Evolutionary conservation across 2,888 invertebrate species (phyloP), one percentile per base, ranked within the genome.

Genomic region (Ernsta delagoae): DNA sequence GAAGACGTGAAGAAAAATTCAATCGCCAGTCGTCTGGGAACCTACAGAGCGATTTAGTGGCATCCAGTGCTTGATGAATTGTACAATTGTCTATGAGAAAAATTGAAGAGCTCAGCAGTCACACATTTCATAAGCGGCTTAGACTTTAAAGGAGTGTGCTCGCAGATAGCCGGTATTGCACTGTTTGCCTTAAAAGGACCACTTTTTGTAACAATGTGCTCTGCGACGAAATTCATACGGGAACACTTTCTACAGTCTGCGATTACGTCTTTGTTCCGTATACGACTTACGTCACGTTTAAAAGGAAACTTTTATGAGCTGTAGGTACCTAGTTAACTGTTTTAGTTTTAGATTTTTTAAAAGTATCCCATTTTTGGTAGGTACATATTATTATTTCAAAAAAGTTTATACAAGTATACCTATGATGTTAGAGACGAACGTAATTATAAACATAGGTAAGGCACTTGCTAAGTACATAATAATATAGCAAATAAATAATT

Each of bases 111-210:
- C 75, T 76, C 75, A 72, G 75, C 77, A 79, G 79, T 79, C 84
- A 83, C 84, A 85, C 86, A 85, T 89, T 88, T 87, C 88, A 86
- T 88, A 90, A 90, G 85, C 86, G 76, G 83, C 85, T 86, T 85
- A 84, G 80, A 83, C 88, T 83, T 87, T 88, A 87, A 90, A 90
- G 87, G 89, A 83, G 84, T 83, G 85, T 76, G 73, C 77, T 72
- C 79, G 74, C 78, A 78, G 85, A 88, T 84, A 86, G 85, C 83
- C 79, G 77, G 83, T 83, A 84, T 85, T 84, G 83, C 86, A 83
- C 80, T 77, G 78, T 71, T 74, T 72, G 72, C 90, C 89, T 78
- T 90, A 87, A 83, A 88, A 76, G 89, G 84, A 59, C 50, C 75
- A 78, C 85, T 90, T 92, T 88, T 89, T 88, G 86, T 86, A 83